A percentile compares a stretch with the other conserved stretches of the same genome.
phyloP scores from a whole-genome alignment of 2,888 invertebrate species.

The Keiferia lycopersicella region DNA sequence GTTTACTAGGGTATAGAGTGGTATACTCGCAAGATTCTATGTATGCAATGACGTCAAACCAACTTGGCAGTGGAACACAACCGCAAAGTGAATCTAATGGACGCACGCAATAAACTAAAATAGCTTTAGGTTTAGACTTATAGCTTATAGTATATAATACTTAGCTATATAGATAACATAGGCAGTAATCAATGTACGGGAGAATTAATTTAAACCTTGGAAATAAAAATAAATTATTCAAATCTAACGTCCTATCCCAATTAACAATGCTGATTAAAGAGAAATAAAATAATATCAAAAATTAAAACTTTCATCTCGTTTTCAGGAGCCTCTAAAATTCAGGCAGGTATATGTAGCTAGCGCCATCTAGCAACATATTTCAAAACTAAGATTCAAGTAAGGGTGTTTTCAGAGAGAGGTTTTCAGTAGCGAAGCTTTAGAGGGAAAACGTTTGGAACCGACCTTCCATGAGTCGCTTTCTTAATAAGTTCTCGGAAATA shows the following conservation, averaged over 20 bases:
- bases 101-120: not conserved
- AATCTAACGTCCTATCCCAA: too few species aligned
- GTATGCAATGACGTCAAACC: constrained; percentile 57
- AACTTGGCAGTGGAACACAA: constrained; percentile 49
- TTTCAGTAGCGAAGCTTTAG: not conserved
- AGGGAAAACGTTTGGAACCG: too few species aligned
- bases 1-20: not conserved
- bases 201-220: too few species aligned
- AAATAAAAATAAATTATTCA: too few species aligned
- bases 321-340: not conserved
- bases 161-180: not conserved
- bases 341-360: not conserved
- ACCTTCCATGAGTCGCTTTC: too few species aligned
- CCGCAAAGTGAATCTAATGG: constrained; percentile 48
- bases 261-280: too few species aligned
- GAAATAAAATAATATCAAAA: too few species aligned
- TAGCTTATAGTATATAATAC: not conserved
- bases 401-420: not conserved
- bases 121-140: not conserved
- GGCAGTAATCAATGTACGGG: too few species aligned
- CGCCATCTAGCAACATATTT: constrained; percentile 2
- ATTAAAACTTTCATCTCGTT: too few species aligned
- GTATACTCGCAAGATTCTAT: constrained; percentile 32
- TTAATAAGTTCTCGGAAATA: too few species aligned
- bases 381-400: too few species aligned